These are phyloP conservation scores for Eulemur mongoz DNA, from an alignment of 2,797 vertebrate species.

Conservation along the genomic window DNA sequence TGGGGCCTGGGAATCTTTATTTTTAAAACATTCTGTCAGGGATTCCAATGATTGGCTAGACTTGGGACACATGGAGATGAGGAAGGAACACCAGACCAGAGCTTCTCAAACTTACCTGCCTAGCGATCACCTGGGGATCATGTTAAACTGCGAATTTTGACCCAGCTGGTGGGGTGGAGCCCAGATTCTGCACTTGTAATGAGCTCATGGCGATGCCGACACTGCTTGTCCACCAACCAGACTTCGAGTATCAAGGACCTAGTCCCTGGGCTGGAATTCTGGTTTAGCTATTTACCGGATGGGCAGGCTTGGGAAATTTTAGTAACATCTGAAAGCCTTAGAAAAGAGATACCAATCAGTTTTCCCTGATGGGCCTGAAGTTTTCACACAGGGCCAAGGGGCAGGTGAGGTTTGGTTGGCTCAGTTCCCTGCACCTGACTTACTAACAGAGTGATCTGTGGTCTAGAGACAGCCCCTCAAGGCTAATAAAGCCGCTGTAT, in stretches of 20 bases:
- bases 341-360: background rate
- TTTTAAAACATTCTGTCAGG: background rate
- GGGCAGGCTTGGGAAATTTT: background rate
- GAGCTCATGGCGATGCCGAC: background rate
- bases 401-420: background rate
- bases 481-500: background rate
- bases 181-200: background rate
- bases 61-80: background rate
- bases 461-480: background rate
- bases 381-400: background rate
- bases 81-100: background rate
- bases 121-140: background rate
- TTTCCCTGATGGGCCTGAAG: background rate
- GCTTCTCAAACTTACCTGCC: background rate
- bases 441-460: background rate
- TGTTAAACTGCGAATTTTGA: background rate
- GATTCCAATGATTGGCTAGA: background rate
- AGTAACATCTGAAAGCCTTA: background rate
- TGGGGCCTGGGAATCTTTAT: background rate
- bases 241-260: background rate
- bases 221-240: background rate
- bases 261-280: background rate
- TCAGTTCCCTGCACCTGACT: background rate
- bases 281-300: background rate
- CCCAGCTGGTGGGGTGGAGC: background rate